A percentile compares a stretch with the other conserved stretches of the same genome.
Conservation (phyloP, 2,888 invertebrate species). For the Protodeltote pygarga region DNA sequence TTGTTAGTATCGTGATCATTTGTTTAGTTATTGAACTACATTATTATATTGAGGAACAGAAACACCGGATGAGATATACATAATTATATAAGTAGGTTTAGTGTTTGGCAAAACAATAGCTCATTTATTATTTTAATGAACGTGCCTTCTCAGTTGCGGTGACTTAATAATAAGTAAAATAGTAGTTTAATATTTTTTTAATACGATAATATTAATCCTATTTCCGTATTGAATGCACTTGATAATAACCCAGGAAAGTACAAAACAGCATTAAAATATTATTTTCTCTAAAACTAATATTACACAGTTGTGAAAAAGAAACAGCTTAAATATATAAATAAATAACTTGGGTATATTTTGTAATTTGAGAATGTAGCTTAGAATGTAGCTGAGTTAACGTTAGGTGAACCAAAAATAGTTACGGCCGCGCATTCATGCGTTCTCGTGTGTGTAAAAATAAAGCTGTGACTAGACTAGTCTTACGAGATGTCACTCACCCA, state of each 20-base stretch:
- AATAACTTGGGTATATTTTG: slow-evolving; percentile 62
- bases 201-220: slow-evolving; percentile 27
- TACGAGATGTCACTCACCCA: slow-evolving; percentile 80
- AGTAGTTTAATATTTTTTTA: slow-evolving; percentile 1
- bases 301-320: too few relatives aligned
- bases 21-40: neutral
- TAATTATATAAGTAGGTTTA: slow-evolving; percentile 8
- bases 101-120: slow-evolving; percentile 23
- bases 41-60: neutral
- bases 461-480: slow-evolving; percentile 64
- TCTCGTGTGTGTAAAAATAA: slow-evolving; percentile 76
- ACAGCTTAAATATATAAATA: neutral
- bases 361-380: slow-evolving; percentile 77
- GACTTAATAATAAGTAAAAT: slow-evolving; percentile 2
- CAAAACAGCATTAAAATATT: too few relatives aligned
- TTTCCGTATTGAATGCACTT: too few relatives aligned
- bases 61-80: slow-evolving; percentile 1
- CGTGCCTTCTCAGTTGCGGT: slow-evolving; percentile 6
- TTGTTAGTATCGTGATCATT: slow-evolving; percentile 3
- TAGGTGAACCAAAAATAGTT: slow-evolving; percentile 80
- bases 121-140: slow-evolving; percentile 17
- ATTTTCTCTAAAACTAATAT: too few relatives aligned
- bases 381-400: slow-evolving; percentile 72
- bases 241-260: too few relatives aligned
- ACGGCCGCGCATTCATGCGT: slow-evolving; percentile 71